Evolutionary conservation across 35 echinoderm and acorn worm species (phyloP).

Genomic region (Antedon bifida): DNA sequence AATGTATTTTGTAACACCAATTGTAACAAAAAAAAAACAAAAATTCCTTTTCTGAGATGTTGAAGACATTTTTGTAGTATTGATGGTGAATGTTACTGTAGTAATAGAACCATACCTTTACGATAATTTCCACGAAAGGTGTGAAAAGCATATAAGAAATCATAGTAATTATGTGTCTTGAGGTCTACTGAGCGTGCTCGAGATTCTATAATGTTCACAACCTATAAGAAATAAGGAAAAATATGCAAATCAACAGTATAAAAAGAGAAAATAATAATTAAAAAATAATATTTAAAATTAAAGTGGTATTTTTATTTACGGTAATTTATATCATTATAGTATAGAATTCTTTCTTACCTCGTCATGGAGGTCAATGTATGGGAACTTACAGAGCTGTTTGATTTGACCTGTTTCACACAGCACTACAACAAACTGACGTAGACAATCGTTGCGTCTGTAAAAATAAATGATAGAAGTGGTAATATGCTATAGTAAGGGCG

Average conservation of each 20-base stretch:
- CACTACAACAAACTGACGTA: slow-evolving; percentile 93
- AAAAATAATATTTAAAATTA: too few species aligned
- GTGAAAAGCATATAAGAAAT: slow-evolving; percentile 84
- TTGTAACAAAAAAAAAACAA: too few species aligned
- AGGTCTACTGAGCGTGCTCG: slow-evolving; percentile 80
- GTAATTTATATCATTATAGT: too few species aligned
- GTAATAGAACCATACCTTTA: slow-evolving; percentile 35
- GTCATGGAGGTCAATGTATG: slow-evolving; percentile 96
- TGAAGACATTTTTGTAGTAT: too few species aligned
- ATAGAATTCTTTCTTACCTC: slow-evolving; percentile 35
- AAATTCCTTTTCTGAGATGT: too few species aligned
- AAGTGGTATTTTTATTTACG: too few species aligned
- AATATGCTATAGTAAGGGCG: background rate
- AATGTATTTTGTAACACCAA: background rate
- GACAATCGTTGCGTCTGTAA: slow-evolving; percentile 66
- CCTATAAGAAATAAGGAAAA: slow-evolving; percentile 14
- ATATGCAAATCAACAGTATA: background rate
- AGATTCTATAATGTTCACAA: slow-evolving; percentile 82
- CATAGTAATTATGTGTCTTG: slow-evolving; percentile 59
- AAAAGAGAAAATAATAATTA: background rate
- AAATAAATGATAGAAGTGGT: slow-evolving; percentile 8
- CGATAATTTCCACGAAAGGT: slow-evolving; percentile 80
- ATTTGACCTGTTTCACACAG: slow-evolving; percentile 48
- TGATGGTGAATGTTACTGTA: too few species aligned
- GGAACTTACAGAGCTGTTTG: slow-evolving; percentile 77